phyloP scores from a whole-genome alignment of 1,140 invertebrate species.

The Arion vulgaris region DNA sequence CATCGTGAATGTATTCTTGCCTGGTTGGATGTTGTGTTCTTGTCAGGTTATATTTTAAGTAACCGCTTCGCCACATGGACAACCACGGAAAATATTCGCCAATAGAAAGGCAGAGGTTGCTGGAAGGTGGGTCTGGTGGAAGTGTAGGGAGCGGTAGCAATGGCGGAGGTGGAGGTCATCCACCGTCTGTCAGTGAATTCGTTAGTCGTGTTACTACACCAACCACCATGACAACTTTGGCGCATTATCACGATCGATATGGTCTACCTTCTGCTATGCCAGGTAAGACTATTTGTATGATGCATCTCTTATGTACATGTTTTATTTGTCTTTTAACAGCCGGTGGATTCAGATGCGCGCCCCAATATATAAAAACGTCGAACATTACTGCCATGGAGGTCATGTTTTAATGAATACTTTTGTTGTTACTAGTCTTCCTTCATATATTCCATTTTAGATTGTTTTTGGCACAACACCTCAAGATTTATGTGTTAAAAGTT shows the following conservation, averaged over 20 bases:
- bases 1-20: neutral
- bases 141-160: neutral
- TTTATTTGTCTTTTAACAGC: too few relatives aligned
- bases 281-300: neutral
- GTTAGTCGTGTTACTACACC: neutral
- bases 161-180: neutral
- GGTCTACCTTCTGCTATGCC: neutral
- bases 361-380: too few relatives aligned
- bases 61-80: slow-evolving; percentile 3
- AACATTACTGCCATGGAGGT: too few relatives aligned
- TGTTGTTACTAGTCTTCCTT: too few relatives aligned
- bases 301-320: too few relatives aligned
- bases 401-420: too few relatives aligned
- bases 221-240: slow-evolving; percentile 1
- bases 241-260: neutral
- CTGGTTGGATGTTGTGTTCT: neutral
- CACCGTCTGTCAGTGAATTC: neutral
- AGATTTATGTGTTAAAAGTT: too few relatives aligned
- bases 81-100: slow-evolving; percentile 3
- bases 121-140: slow-evolving; percentile 1
- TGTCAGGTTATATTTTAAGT: neutral
- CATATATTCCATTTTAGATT: too few relatives aligned
- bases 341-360: too few relatives aligned
- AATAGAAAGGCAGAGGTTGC: neutral
- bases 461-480: too few relatives aligned